Evolutionary conservation across 2,888 invertebrate species (phyloP), one percentile per base, ranked within the genome.

Genomic region (Cephus pulcher): DNA sequence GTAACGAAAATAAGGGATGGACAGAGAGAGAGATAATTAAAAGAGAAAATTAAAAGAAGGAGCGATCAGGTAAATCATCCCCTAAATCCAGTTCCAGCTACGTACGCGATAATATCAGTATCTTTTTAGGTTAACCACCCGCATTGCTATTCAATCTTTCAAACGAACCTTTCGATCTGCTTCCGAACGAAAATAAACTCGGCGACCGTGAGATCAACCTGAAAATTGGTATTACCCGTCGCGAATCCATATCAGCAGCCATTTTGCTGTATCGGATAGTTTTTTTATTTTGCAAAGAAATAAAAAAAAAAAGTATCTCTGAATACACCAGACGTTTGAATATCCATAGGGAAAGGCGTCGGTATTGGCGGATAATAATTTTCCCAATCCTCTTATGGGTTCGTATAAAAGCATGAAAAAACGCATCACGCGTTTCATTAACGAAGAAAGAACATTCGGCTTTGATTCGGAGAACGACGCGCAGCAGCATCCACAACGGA

Each of bases 201-300:
- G 15, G 15, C 40, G 15, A 40, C 0, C 40, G 37, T 37, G 40
- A 40, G 75, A 75, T 75, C 70, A 69, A 35, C 34, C 68, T 23
- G 34, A 75, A 70, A 79, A 71, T 73, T 78, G 81, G 80, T 82
- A 85, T 83, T 82, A 83, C 78, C 79, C 77, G 79, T 82, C 80
- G 78, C 23, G 77, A 56, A 23, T 23, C 9, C 56, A 23, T 56
- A 23, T 23, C 23, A 23, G 6, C 40, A 1, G 56, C 23, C 56
- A 56, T 56, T 56, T 56, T 23, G 6, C 2, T 2, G 9, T 56
- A 56, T 9, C 56, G 23, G 23, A 56, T 1, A 56, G 2, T 23
- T 23, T 56, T 23, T 56, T 23, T 23, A 9, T 6, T 23, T 23
- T 56, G 0, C 9, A 56, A 40, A 40, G 2, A 23, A 56, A 56